Percentiles rank a stretch among this genome's conserved stretches.
phyloP scores from a whole-genome alignment of 2,797 vertebrate genomes.

The Manis javanica region DNA sequence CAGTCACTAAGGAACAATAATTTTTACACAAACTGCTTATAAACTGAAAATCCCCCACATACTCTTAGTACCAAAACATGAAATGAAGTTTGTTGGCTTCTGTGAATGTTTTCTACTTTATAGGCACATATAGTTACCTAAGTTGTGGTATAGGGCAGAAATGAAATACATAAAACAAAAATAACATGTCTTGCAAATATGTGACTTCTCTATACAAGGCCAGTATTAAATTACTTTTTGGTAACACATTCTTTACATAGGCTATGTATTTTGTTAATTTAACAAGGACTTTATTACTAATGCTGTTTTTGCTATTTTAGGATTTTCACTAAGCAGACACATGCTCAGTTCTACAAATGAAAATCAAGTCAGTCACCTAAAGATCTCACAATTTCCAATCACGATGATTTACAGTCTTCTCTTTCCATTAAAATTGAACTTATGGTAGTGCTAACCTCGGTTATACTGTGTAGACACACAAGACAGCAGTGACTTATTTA shows the following conservation, averaged over 20 bases:
- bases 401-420: conserved; percentile 19
- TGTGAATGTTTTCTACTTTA: neutral
- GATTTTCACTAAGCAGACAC: neutral
- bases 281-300: conserved; percentile 12
- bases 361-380: conserved; percentile 42
- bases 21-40: neutral
- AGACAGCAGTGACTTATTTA: neutral
- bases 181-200: neutral
- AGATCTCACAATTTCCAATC: neutral
- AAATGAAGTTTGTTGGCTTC: neutral
- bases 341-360: neutral
- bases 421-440: conserved; percentile 47
- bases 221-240: neutral
- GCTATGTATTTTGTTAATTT: neutral
- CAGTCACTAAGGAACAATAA: neutral
- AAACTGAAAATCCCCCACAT: neutral
- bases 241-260: conserved; percentile 10
- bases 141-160: neutral
- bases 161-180: neutral
- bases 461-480: neutral
- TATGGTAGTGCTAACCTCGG: neutral
- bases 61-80: neutral
- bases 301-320: conserved; percentile 26
- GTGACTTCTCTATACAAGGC: neutral
- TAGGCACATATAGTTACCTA: neutral